phyloP scores from a whole-genome alignment of 2,113 vertebrate species.

The Alces alces region DNA sequence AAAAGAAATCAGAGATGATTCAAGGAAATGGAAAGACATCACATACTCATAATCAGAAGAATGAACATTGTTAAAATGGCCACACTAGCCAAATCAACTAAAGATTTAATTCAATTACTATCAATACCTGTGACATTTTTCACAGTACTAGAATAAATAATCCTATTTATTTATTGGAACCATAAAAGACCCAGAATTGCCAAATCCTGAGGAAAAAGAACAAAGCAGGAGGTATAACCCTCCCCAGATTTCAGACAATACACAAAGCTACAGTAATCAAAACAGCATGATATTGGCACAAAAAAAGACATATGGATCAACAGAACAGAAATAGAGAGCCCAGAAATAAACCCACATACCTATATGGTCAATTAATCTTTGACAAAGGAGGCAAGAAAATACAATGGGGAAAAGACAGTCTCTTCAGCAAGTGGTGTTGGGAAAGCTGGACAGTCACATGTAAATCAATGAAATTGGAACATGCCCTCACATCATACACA shows the following conservation, averaged over 20 bases:
- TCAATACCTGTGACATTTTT: not conserved
- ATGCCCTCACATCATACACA: not conserved
- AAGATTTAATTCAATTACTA: not conserved
- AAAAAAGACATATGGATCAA: not conserved
- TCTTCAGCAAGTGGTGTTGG: not conserved
- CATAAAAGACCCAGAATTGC: not conserved
- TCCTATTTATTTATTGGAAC: not conserved
- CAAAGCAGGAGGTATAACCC: not conserved
- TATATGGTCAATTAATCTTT: not conserved
- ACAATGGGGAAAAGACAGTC: not conserved
- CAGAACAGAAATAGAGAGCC: not conserved
- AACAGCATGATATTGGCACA: not conserved
- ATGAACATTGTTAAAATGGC: not conserved
- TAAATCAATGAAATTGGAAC: not conserved
- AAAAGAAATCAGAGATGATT: not conserved
- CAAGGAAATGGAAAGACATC: not conserved
- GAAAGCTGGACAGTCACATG: not conserved
- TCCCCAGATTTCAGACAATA: not conserved
- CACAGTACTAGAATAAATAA: not conserved
- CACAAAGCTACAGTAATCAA: not conserved
- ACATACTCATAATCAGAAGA: not conserved
- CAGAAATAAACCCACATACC: not conserved
- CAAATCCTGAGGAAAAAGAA: not conserved
- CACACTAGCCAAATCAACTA: not conserved
- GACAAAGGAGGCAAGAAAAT: not conserved